phyloP scores from a whole-genome alignment of 2,113 vertebrate species.

The Phalacrocorax pelagicus region DNA sequence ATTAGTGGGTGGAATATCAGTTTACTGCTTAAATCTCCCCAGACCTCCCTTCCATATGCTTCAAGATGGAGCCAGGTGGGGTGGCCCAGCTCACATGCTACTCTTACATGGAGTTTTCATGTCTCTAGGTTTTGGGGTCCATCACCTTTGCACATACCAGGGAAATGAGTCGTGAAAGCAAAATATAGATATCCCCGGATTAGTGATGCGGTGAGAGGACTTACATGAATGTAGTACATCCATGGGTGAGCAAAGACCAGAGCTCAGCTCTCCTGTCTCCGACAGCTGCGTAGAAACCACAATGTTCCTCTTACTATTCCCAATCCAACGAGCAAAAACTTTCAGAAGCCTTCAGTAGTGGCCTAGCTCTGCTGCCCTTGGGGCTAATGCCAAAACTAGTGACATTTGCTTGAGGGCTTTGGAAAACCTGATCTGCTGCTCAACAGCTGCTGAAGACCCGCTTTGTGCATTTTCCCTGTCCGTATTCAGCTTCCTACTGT shows the following conservation, averaged over 20 bases:
- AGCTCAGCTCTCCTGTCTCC: background rate
- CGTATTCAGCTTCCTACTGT: accelerated
- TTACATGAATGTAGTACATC: background rate
- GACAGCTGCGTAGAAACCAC: background rate
- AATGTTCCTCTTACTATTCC: background rate
- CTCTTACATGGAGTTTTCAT: background rate
- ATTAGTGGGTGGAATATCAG: background rate
- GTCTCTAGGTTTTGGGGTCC: background rate
- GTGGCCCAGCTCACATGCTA: background rate
- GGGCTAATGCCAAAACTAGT: background rate
- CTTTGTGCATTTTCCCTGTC: background rate
- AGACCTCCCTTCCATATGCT: background rate
- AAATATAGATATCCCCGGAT: background rate
- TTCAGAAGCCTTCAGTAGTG: background rate
- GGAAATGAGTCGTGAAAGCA: background rate
- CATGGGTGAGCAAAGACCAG: background rate
- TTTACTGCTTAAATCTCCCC: background rate
- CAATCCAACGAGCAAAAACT: background rate
- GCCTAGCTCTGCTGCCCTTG: background rate
- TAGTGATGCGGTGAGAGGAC: background rate
- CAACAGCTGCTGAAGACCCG: background rate
- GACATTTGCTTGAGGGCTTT: background rate
- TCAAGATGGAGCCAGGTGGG: background rate
- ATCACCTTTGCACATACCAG: background rate
- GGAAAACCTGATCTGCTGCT: background rate